These are phyloP conservation scores for Andrena hattorfiana DNA, from an alignment of 2,888 invertebrate genomes.

Conservation along the genomic window DNA sequence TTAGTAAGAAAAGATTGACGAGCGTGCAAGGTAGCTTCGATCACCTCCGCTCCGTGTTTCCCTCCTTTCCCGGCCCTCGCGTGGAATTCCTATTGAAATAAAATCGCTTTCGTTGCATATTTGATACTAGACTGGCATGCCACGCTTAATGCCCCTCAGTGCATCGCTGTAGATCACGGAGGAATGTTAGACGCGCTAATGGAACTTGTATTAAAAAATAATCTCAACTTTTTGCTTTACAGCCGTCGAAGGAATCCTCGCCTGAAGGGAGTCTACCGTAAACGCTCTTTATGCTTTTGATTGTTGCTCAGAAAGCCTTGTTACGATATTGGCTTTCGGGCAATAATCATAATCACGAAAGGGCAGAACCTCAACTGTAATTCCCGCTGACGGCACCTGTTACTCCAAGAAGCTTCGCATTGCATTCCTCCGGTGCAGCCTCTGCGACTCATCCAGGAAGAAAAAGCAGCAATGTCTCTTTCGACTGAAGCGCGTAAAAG, in stretches of 20 bases:
- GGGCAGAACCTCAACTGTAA: conserved; percentile 70
- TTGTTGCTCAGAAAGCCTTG: conserved; percentile 86
- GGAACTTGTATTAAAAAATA: background rate
- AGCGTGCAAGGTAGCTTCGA: conserved; percentile 43
- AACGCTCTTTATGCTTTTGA: conserved; percentile 85
- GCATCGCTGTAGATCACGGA: background rate
- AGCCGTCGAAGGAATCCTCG: background rate
- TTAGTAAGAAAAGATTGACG: conserved; percentile 64
- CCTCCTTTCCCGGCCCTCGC: background rate
- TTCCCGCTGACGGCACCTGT: conserved; percentile 35
- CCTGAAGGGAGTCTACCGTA: background rate
- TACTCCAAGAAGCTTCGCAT: conserved; percentile 6
- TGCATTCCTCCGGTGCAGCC: background rate
- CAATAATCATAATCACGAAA: conserved; percentile 85
- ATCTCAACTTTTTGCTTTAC: background rate
- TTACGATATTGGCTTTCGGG: conserved; percentile 84
- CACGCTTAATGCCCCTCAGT: background rate
- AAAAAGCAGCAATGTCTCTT: too few species aligned
- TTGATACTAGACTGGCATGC: background rate
- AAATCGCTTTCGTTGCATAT: conserved; percentile 13
- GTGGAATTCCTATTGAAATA: conserved; percentile 2
- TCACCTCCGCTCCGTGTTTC: conserved; percentile 19
- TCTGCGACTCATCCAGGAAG: background rate
- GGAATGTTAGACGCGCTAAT: background rate
- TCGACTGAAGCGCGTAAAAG: too few species aligned